Base-by-base conservation (phyloP, 2,888 invertebrate genomes). In the Ryuthela nishihirai region DNA sequence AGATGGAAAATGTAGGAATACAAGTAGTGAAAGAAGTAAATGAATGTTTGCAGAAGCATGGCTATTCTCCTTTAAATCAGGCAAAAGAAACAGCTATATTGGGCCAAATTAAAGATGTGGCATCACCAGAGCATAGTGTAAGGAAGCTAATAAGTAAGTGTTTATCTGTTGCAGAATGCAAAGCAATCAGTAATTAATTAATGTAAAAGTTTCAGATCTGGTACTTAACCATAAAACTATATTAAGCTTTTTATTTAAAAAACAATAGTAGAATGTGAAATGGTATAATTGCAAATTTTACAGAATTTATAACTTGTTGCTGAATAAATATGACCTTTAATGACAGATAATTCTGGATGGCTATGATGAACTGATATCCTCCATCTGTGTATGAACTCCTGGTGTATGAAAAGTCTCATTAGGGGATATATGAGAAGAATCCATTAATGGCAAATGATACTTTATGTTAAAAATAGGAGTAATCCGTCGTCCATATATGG, bases 111-210 rank as follows among this genome's bases (percentile, higher is more conserved):
- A 67, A 65, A 25, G 72, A 71, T n/a, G 66, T 78, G 9, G 76
- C 79, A 1, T 81, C 82, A 65, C 79, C 83, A 0, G 83, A 86
- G 25, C 85, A 91, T 73, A 83, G 84, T 70, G 85, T 93, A 56
- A 79, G 85, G 60, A 79, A 80, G 67, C 78, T 92, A 64, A 85
- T 90, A 68, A 81, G 89, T 88, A 74, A 84, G 86, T 84, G 48
- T 35, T 20, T 20, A 60, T 65, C 46, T 45, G 26, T 25, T 41
- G n/a, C n/a, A 48, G 25, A 17, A 12, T 17, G 17, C 24, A 2
- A 2, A 40, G 21, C 1, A 23, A 5, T 4, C 6, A 10, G n/a
- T 40, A 23, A 23, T 15, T 15, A 36, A 15, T 10, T 36, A 15
- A n/a, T 18, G 3, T n/a, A 34, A 34, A 34, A 4, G 12, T 34